These are phyloP conservation scores for Burhinus bistriatus DNA, from an alignment of 2,113 vertebrate genomes.

Conservation along the genomic window DNA sequence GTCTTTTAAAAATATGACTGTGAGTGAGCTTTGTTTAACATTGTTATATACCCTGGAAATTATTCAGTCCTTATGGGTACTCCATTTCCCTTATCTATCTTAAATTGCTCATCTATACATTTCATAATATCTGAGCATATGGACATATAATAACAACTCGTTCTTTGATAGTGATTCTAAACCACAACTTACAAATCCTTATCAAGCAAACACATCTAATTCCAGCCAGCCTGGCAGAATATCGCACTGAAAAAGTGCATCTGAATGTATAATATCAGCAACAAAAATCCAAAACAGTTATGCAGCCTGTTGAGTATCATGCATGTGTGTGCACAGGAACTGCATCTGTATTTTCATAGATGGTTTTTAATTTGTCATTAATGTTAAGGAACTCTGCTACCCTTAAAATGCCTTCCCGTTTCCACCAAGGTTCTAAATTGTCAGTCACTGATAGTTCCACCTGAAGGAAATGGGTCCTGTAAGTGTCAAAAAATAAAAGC, in stretches of 20 bases:
- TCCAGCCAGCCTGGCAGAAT: background rate
- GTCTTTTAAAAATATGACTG: background rate
- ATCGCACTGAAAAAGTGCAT: background rate
- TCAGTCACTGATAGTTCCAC: background rate
- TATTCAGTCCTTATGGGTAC: background rate
- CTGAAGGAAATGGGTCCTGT: background rate
- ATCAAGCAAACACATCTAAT: background rate
- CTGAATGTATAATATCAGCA: background rate
- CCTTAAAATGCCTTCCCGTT: background rate
- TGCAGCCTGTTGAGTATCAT: background rate
- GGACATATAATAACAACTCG: background rate
- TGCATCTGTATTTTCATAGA: background rate
- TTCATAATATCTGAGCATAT: background rate
- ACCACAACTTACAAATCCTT: background rate
- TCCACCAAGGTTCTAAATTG: background rate
- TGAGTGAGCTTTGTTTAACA: background rate
- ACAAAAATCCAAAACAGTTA: background rate
- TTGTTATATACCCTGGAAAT: background rate
- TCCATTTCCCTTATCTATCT: background rate
- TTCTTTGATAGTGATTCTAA: background rate
- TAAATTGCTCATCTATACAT: background rate
- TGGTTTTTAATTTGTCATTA: background rate
- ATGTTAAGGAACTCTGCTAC: background rate
- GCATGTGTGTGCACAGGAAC: background rate
- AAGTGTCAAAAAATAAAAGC: background rate